Base-by-base conservation (phyloP, 2,113 vertebrate genomes). In the Microcebus tavaratra region DNA sequence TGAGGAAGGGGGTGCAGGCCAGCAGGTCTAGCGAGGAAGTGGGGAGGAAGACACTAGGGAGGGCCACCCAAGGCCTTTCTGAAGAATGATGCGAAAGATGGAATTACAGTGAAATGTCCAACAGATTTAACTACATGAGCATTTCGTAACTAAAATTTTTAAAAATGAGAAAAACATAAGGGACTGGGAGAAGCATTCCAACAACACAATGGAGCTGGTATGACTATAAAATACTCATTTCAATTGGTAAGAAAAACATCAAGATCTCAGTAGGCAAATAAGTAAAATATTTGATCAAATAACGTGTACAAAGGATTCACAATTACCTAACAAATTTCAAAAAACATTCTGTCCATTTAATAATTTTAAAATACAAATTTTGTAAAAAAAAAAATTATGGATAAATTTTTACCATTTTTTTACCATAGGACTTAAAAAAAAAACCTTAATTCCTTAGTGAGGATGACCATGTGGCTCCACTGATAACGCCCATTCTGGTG, bases 81-180 rank as follows among this genome's bases (percentile, higher is more conserved):
- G 11, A 21, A 42, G 82, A 63, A 11, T 0, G 5, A 67, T 50
- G 25, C 4, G 1, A 48, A 27, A 39, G 23, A 8, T 0, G 0
- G 36, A 36, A 36, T 36, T 36, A 36, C 36, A 36, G 36, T 36
- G 36, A 36, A 36, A 36, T 36, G 36, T 36, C 36, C 36, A 36
- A 36, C 36, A 36, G 36, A 36, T 36, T 36, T 36, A 36, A 36
- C 36, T 36, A 36, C 36, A 36, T 36, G 36, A 36, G 36, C 36
- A 36, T 36, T 36, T 36, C 36, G 36, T 36, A 36, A 36, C 36
- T 36, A 36, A 36, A 36, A 36, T 36, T 36, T 36, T 36, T 36
- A 36, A 36, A 36, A 36, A 36, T 36, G 36, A 36, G 36, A 31
- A 36, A 57, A 31, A 65, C 65, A 36, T 42, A 45, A 63, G 7